Percentiles rank a stretch among this genome's conserved stretches.
Evolutionary conservation across 2,797 vertebrate genomes (phyloP).

Genomic region (Diplodus puntazzo): DNA sequence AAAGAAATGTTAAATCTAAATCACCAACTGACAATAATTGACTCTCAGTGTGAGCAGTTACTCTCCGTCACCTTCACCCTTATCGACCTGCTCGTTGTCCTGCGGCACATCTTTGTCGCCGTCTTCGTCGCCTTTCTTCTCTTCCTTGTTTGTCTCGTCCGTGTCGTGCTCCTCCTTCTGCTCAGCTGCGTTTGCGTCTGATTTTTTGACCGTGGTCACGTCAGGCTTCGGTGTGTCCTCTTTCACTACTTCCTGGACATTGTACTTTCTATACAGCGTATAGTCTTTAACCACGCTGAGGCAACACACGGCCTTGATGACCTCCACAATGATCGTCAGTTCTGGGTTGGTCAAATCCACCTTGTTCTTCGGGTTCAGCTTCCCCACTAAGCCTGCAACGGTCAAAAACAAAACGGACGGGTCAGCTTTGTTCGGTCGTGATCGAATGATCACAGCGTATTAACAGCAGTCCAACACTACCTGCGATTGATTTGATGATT

Average conservation of each 20-base stretch:
- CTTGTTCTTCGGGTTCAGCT: constrained; percentile 94
- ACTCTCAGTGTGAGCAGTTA: constrained; percentile 12
- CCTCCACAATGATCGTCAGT: constrained; percentile 94
- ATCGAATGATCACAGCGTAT: not conserved
- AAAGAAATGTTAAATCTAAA: constrained; percentile 6
- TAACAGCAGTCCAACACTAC: constrained; percentile 68
- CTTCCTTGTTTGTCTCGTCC: constrained; percentile 38
- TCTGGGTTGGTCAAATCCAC: constrained; percentile 94
- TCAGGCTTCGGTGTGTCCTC: constrained; percentile 69
- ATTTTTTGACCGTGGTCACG: constrained; percentile 5
- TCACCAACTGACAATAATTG: not conserved
- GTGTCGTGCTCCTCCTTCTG: constrained; percentile 6
- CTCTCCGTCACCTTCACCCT: constrained; percentile 31
- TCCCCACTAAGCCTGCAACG: constrained; percentile 89
- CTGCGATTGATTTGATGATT: constrained; percentile 94
- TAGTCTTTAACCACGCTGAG: constrained; percentile 95
- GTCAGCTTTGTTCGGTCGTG: not conserved
- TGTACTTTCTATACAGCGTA: constrained; percentile 93
- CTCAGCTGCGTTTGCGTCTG: not conserved
- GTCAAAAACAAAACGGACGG: not conserved
- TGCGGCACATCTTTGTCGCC: constrained; percentile 1
- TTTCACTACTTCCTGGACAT: constrained; percentile 94
- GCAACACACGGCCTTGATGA: constrained; percentile 95
- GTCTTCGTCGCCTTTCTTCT: constrained; percentile 35
- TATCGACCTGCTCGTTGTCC: constrained; percentile 21